Percentiles rank a stretch among this genome's conserved stretches.
Conservation (phyloP, 2,888 invertebrate genomes). For the Nowickia ferox region DNA sequence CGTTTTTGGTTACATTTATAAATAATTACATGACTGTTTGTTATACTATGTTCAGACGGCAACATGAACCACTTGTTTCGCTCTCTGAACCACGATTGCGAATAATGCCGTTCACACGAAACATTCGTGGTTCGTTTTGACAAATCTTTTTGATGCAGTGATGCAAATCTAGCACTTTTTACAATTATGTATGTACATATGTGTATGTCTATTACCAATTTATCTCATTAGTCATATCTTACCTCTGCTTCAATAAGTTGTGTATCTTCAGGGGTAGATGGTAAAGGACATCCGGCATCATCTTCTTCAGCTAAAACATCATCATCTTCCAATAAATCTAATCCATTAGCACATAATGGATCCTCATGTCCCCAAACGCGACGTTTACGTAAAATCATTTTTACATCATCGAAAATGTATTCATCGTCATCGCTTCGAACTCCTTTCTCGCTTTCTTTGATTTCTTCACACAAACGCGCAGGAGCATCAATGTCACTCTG, state of each 20-base stretch:
- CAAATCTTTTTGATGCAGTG: no score
- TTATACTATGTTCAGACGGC: no score
- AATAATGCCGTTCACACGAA: no score
- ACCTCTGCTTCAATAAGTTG: constrained; percentile 90
- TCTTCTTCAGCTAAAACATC: constrained; percentile 85
- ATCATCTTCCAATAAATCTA: constrained; percentile 81
- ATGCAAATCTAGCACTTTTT: no score
- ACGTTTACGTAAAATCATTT: constrained; percentile 82
- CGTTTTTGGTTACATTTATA: no score
- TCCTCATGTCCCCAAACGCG: constrained; percentile 82
- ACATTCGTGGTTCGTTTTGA: no score
- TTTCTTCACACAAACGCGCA: constrained; percentile 70
- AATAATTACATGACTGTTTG: no score
- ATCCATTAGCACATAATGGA: constrained; percentile 79
- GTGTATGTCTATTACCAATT: no score
- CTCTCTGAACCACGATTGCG: no score
- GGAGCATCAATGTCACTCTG: constrained; percentile 75
- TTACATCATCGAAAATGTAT: constrained; percentile 81
- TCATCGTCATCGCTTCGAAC: constrained; percentile 75
- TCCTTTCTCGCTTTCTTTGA: constrained; percentile 40
- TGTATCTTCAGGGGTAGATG: constrained; percentile 94
- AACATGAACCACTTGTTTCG: no score
- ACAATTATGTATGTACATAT: no score
- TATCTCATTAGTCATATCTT: constrained; percentile 72
- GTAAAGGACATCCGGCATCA: constrained; percentile 92